phyloP scores from a whole-genome alignment of 2,113 vertebrate species.

The Dasyprocta punctata region DNA sequence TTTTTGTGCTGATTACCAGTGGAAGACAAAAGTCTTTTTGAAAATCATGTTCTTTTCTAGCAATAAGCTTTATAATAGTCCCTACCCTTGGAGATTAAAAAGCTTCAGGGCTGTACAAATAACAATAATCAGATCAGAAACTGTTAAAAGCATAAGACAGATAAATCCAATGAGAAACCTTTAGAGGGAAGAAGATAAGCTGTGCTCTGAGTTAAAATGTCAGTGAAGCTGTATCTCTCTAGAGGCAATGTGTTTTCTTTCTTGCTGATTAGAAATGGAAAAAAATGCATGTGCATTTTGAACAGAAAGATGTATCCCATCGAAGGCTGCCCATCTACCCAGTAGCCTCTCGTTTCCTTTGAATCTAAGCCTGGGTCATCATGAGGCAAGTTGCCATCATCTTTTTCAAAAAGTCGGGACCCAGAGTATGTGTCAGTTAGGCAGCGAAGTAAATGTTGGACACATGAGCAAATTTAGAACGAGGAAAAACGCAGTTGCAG shows the following conservation, averaged over 20 bases:
- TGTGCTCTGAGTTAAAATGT: constrained; percentile 61
- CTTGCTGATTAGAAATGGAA: constrained; percentile 39
- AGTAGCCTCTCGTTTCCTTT: neutral
- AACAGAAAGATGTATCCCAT: neutral
- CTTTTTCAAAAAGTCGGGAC: neutral
- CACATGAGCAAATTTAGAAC: neutral
- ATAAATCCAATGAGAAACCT: constrained; percentile 74
- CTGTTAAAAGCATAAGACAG: constrained; percentile 67
- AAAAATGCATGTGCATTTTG: constrained; percentile 18
- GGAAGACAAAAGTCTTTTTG: constrained; percentile 45
- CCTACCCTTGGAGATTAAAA: constrained; percentile 67
- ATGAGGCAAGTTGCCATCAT: neutral
- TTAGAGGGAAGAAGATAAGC: constrained; percentile 62
- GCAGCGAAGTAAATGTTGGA: constrained; percentile 29
- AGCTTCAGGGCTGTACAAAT: constrained; percentile 59
- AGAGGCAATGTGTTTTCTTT: neutral
- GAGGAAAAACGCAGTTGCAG: neutral
- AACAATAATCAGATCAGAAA: constrained; percentile 73
- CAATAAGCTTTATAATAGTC: constrained; percentile 57
- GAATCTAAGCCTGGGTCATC: neutral
- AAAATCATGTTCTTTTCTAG: constrained; percentile 55
- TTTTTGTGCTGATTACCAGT: constrained; percentile 44
- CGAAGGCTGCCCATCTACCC: neutral
- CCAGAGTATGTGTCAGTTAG: neutral
- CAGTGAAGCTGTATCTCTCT: constrained; percentile 59